These are phyloP conservation scores for Seriola rivoliana DNA, from an alignment of 2,113 vertebrate genomes.

Conservation along the genomic window DNA sequence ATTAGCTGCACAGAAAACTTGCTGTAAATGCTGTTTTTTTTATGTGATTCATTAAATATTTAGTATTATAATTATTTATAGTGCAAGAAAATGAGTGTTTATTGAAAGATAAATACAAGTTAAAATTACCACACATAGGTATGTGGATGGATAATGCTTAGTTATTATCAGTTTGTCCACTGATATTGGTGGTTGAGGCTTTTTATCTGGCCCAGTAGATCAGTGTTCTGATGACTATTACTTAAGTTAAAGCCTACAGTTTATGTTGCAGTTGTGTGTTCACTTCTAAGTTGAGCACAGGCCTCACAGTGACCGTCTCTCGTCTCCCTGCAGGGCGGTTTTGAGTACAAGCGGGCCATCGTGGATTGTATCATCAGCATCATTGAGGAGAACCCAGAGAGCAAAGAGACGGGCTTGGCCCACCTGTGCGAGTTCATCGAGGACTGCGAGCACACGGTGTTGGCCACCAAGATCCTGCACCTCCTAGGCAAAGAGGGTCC, in stretches of 20 bases:
- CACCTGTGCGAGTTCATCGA: slow-evolving; percentile 99
- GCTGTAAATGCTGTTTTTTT: too few relatives aligned
- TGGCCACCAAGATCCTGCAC: slow-evolving; percentile 98
- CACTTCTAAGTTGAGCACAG: neutral
- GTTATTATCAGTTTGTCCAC: too few relatives aligned
- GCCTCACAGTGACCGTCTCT: neutral
- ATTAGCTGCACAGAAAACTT: neutral
- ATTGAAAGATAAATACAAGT: too few relatives aligned
- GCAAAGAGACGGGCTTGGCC: slow-evolving; percentile 94
- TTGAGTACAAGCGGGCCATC: slow-evolving; percentile 98
- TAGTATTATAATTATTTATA: neutral
- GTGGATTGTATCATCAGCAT: slow-evolving; percentile 98
- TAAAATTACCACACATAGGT: too few relatives aligned
- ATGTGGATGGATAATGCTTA: too few relatives aligned
- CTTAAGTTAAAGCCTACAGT: neutral
- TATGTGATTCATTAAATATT: too few relatives aligned
- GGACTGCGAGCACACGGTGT: slow-evolving; percentile 97
- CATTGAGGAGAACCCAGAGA: slow-evolving; percentile 97
- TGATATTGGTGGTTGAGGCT: too few relatives aligned
- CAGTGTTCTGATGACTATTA: neutral
- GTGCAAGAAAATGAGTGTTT: too few relatives aligned
- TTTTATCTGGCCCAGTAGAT: too few relatives aligned
- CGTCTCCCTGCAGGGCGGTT: slow-evolving; percentile 89
- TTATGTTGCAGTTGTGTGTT: neutral
- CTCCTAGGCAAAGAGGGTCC: slow-evolving; percentile 96